A percentile compares a stretch with the other conserved stretches of the same genome.
phyloP scores from a whole-genome alignment of 2,113 vertebrate genomes.

The Smithornis capensis region DNA sequence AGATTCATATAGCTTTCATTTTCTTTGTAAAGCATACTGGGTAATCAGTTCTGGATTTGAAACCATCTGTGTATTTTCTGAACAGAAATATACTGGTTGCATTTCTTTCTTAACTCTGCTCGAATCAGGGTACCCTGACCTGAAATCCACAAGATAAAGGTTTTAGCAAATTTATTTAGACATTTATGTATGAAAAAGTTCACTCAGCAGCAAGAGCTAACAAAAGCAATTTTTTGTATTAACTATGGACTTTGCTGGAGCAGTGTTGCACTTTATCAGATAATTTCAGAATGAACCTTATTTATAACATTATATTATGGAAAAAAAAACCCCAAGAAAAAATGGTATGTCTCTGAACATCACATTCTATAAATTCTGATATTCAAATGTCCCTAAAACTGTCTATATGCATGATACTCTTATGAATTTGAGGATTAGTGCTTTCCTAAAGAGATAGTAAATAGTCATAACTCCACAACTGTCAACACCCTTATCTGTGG shows the following conservation, averaged over 20 bases:
- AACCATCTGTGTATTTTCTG: background rate
- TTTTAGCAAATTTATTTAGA: background rate
- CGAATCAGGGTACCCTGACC: background rate
- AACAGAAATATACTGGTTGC: background rate
- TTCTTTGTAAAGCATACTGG: background rate
- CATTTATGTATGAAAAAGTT: background rate
- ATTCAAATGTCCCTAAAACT: background rate
- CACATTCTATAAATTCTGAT: background rate
- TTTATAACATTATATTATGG: background rate
- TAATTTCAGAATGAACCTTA: background rate
- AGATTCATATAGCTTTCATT: background rate
- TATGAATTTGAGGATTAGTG: background rate
- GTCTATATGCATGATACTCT: rapidly evolving
- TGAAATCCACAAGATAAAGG: background rate
- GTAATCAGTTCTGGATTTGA: background rate
- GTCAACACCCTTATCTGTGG: background rate
- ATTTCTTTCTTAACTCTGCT: background rate
- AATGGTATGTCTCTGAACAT: background rate
- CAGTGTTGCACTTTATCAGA: background rate
- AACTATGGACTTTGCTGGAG: background rate
- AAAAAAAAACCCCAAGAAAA: background rate
- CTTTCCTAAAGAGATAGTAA: background rate
- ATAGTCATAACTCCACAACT: background rate
- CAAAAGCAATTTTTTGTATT: background rate
- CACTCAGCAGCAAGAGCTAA: background rate